These are phyloP conservation scores for Pammene fasciana DNA, from an alignment of 2,888 invertebrate genomes.

Conservation along the genomic window DNA sequence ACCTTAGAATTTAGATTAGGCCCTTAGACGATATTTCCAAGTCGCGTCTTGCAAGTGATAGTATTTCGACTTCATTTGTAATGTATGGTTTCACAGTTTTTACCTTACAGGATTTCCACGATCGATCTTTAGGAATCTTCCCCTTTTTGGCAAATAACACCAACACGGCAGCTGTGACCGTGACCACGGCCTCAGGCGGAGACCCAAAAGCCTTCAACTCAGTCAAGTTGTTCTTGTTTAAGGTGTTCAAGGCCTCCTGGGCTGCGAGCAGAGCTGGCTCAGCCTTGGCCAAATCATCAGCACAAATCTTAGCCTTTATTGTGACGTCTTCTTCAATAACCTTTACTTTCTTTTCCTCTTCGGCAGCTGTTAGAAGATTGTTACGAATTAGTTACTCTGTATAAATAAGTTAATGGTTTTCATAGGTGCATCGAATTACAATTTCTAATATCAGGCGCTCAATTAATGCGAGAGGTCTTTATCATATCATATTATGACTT, in stretches of 20 bases:
- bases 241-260: constrained; percentile 94
- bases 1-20: too few species aligned
- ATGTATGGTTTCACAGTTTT: not conserved
- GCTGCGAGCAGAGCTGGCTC: constrained; percentile 96
- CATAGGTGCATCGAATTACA: too few species aligned
- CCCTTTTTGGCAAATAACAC: constrained; percentile 92
- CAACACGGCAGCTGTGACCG: constrained; percentile 93
- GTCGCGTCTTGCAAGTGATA: not conserved
- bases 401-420: too few species aligned
- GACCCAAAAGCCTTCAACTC: constrained; percentile 97
- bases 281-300: constrained; percentile 94
- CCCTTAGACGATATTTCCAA: too few species aligned
- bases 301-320: constrained; percentile 92
- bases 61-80: not conserved
- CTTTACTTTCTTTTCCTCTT: constrained; percentile 95
- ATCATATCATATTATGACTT: too few species aligned
- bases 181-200: constrained; percentile 94
- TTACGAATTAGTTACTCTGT: too few species aligned
- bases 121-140: constrained; percentile 94
- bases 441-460: too few species aligned
- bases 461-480: too few species aligned
- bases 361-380: constrained; percentile 79
- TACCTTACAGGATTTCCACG: constrained; percentile 95
- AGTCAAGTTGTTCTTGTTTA: constrained; percentile 96
- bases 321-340: constrained; percentile 94